Conservation (phyloP, 2,113 vertebrate genomes). For the Elgaria multicarinata region DNA sequence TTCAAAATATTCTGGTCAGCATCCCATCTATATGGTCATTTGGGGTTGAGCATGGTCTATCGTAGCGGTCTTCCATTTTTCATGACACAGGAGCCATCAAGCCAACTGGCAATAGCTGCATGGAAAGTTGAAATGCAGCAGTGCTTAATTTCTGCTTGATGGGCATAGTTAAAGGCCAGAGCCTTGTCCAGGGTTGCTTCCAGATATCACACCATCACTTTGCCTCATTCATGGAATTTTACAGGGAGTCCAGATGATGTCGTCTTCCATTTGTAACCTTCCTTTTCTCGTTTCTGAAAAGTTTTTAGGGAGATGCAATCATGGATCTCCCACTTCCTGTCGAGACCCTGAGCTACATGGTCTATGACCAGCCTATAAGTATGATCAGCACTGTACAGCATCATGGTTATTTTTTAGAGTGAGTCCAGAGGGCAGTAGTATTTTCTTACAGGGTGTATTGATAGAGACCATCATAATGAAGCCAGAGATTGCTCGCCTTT, state of each 20-base stretch:
- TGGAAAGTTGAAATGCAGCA: neutral
- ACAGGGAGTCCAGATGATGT: no score
- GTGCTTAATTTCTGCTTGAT: neutral
- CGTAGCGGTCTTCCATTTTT: neutral
- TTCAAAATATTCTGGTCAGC: neutral
- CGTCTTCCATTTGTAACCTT: no score
- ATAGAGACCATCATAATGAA: rapidly evolving
- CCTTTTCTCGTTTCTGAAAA: no score
- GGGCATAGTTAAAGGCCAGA: no score
- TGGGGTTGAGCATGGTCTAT: neutral
- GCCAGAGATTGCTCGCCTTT: rapidly evolving
- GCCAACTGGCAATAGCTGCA: neutral
- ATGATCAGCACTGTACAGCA: rapidly evolving
- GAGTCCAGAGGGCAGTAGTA: rapidly evolving
- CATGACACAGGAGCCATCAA: neutral
- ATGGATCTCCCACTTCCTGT: no score
- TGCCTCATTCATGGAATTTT: no score
- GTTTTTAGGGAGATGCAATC: no score
- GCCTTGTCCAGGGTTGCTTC: no score
- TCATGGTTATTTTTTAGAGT: neutral
- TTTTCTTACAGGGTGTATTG: neutral
- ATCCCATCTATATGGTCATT: no score
- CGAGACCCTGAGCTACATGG: neutral
- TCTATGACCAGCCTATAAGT: no score
- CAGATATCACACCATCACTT: no score